These are phyloP conservation scores for Scolanthus callimorphus DNA, from an alignment of 92 coral and sea anemone species.

Conservation along the genomic window DNA sequence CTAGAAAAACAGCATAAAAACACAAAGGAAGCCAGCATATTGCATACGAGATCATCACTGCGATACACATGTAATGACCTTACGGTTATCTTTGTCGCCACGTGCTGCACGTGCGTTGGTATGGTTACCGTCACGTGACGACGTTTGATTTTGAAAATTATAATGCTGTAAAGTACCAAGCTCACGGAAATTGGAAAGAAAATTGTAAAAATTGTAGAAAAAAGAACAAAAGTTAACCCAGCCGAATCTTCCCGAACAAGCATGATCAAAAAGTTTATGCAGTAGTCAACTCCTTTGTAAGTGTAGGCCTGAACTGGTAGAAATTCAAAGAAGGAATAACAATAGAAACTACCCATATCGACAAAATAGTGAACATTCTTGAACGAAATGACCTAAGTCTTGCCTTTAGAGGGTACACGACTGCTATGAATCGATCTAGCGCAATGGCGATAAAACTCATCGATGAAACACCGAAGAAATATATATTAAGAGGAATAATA, in stretches of 20 bases:
- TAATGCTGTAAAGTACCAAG: background rate
- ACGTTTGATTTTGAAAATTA: background rate
- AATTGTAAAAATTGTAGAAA: no score
- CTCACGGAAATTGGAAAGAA: background rate
- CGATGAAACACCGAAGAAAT: background rate
- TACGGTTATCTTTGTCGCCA: background rate
- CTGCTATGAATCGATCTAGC: background rate
- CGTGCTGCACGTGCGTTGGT: background rate
- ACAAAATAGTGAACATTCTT: background rate
- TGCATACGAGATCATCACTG: background rate
- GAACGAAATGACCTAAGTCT: background rate
- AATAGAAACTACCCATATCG: background rate
- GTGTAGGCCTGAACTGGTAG: background rate
- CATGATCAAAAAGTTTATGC: background rate
- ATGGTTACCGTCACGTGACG: background rate
- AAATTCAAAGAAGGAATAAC: background rate
- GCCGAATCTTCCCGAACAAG: background rate
- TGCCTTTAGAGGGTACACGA: background rate
- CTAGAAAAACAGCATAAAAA: background rate
- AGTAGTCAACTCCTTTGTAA: background rate
- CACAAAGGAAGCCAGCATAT: background rate
- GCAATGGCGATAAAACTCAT: background rate
- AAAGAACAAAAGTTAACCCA: no score
- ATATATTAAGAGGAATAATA: background rate
- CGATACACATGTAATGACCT: background rate